Base-by-base conservation (phyloP, 2,888 invertebrate genomes). In the Stictocephala bisonia region DNA sequence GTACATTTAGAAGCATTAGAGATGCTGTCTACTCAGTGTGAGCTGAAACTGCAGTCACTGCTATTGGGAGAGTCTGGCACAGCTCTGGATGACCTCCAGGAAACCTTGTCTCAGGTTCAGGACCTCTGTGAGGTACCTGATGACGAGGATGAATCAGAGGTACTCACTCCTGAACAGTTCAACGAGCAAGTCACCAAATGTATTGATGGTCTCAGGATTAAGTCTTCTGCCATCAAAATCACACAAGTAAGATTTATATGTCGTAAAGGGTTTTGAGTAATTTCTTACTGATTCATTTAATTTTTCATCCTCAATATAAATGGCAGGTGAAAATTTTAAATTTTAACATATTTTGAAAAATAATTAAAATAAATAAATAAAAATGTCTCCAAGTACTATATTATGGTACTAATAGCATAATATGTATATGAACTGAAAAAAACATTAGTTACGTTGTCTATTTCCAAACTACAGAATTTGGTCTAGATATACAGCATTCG, bases 1-100 rank as follows among this genome's bases (percentile, higher is more conserved):
- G 93, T 95, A 0, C 95, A 96, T 82, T 85, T 96, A 74, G 97
- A 97, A 86, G 96, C 96, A 0, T 83, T 97, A 51, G 96, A 97
- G 85, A 94, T 96, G 90, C 84, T 97, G 1, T 95, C 96, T 0
- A 91, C 90, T 77, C 94, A 95, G 83, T 91, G 93, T 70, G 88
- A 87, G 77, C 89, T 93, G 80, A 90, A 92, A 81, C 87, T 94
- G 79, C 89, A 93, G 76, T 88, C 90, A 20, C 83, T 90, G 4
- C 80, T 91, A 51, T 85, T 88, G 13, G 84, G 86, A 0, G 84
- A 88, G 0, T 86, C 87, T 18, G 87, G 88, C 0, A 87, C 88
- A 13, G 89, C 90, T 29, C 84, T 91, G 56, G 85, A 85, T 48
- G 91, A 91, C 3, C 85, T 93, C 67, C 90, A 93, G 81, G 92